Conservation (phyloP, 2,113 vertebrate genomes). For the Progne subis region DNA sequence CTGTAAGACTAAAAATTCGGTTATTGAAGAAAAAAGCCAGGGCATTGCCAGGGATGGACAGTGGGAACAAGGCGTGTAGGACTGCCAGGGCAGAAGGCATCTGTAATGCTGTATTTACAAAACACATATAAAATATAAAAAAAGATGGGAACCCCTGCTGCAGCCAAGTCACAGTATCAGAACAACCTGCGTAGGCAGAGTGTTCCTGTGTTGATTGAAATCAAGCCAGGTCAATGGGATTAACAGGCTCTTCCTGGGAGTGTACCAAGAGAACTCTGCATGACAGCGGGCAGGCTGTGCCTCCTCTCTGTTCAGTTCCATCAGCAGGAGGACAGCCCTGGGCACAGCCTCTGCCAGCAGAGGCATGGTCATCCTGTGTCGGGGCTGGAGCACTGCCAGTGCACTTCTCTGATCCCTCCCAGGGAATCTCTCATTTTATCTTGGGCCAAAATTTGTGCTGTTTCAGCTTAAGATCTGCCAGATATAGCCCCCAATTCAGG, state of each 20-base stretch:
- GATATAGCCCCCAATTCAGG: not conserved
- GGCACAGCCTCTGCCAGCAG: rapidly evolving
- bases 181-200: not conserved
- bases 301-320: not conserved
- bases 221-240: not conserved
- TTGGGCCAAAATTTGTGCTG: not conserved
- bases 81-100: not conserved
- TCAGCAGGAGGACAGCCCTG: not conserved
- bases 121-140: not conserved
- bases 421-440: not conserved
- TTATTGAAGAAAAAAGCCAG: not conserved
- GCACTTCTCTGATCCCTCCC: not conserved
- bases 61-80: not conserved
- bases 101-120: not conserved
- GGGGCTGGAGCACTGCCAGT: rapidly evolving
- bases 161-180: not conserved
- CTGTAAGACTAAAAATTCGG: not conserved
- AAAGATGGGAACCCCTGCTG: not conserved
- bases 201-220: not conserved
- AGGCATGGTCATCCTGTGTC: rapidly evolving
- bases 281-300: not conserved
- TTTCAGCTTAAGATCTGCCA: not conserved
- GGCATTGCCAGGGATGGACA: not conserved
- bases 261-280: not conserved
- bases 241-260: slow-evolving; percentile 10